Conservation (phyloP, 1,140 invertebrate species). For the Goniozus legneri region DNA sequence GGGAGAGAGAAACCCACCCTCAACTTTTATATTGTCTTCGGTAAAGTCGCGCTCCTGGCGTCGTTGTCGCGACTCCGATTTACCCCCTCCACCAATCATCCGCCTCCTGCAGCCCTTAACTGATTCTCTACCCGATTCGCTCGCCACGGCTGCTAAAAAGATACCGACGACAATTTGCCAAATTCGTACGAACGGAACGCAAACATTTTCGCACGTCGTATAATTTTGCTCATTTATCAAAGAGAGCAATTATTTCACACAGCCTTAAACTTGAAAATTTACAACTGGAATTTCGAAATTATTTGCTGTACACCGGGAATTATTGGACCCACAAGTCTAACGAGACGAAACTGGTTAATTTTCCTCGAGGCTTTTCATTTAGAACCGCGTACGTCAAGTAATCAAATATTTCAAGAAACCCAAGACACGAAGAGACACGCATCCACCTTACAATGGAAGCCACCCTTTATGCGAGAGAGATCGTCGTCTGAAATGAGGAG, state of each 20-base stretch:
- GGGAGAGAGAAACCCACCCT: no score
- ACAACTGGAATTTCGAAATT: no score
- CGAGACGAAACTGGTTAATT: slow-evolving; percentile 4
- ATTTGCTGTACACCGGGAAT: no score
- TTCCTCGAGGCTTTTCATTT: not conserved
- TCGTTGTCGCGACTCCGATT: slow-evolving; percentile 7
- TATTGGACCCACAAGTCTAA: no score
- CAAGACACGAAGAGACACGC: not conserved
- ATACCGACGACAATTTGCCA: slow-evolving; percentile 20
- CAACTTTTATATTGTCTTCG: slow-evolving; percentile 49
- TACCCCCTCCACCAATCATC: slow-evolving; percentile 16
- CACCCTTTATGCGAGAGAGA: slow-evolving; percentile 23
- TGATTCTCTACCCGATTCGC: no score
- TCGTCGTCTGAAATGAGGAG: slow-evolving; percentile 24
- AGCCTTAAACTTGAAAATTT: no score
- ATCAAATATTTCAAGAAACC: slow-evolving; percentile 8
- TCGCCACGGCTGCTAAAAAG: slow-evolving; percentile 16
- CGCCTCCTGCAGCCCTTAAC: no score
- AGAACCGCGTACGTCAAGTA: not conserved
- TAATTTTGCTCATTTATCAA: no score
- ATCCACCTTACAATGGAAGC: slow-evolving; percentile 20
- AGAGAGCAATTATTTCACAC: no score
- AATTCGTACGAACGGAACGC: no score
- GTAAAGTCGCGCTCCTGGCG: slow-evolving; percentile 24
- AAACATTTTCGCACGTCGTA: no score